Base-by-base conservation (phyloP, 53 echinoderm and acorn worm genomes). In the Glandiceps talaboti region DNA sequence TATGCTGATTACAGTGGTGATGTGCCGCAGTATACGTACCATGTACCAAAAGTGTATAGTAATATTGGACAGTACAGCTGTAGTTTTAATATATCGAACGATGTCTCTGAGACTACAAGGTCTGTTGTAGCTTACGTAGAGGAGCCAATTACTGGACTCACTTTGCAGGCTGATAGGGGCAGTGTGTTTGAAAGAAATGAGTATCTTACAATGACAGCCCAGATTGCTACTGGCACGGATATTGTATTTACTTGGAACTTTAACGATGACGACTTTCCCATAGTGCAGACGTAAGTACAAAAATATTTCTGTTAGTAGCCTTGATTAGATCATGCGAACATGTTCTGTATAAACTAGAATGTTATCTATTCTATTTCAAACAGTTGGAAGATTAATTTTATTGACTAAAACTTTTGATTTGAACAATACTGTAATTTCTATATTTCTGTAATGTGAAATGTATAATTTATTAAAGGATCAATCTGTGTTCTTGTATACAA, bases 211-310 rank as follows among this genome's bases (percentile, higher is more conserved):
- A 45, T 94, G 72, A 73, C 74, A 28, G 93, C 99, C 1, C 81
- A 84, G 0, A 87, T 94, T 29, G 77, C 77, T 28, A 86, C 86
- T 0, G 99, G 93, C 10, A 94, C 80, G 29, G 90, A 91, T 25
- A 83, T 99, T 1, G 30, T 82, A 6, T 99, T 91, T 79, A 75
- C 84, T 0, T 99, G 99, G 99, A 80, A 91, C 29, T 99, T 99
- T 81, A 80, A 82, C 75, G 93, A 91, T 79, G 14, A 29, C 1
- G 28, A 31, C 64, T 83, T 79, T 0, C 1, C 84, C 89, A 0
- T 31, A 73, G 83, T 85, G 27, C 45, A 82, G 27, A 85, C 75
- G 89, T 88, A 75, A 88, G 88, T 87, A 32, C 74, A 75, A 14
- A 14, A 75, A 1, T 1, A n/a, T 28, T 14, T 27, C 26, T 75